Evolutionary conservation across 2,113 vertebrate species (phyloP).

Genomic region (Callipepla squamata): DNA sequence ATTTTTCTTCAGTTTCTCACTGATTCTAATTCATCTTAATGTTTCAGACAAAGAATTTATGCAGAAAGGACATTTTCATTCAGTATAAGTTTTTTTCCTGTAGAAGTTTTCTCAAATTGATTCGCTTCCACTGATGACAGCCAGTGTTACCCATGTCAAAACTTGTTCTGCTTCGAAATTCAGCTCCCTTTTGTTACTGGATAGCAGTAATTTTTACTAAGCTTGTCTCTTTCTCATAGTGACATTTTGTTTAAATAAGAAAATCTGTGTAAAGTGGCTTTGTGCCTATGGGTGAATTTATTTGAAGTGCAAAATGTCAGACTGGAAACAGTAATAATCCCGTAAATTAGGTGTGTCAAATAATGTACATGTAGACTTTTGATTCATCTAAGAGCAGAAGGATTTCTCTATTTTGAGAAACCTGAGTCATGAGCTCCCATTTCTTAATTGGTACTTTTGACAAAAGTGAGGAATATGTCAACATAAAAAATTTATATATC

Average conservation of each 20-base stretch:
- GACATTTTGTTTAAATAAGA: constrained; percentile 72
- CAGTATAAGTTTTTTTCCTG: neutral
- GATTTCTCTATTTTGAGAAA: constrained; percentile 53
- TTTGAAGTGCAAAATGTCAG: constrained; percentile 74
- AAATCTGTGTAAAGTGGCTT: constrained; percentile 68
- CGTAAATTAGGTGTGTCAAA: constrained; percentile 57
- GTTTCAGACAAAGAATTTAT: neutral
- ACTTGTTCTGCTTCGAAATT: neutral
- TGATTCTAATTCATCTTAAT: neutral
- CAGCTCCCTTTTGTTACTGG: neutral
- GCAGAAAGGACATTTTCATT: neutral
- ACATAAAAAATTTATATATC: constrained; percentile 35
- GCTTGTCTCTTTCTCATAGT: constrained; percentile 33
- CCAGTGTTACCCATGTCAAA: constrained; percentile 2
- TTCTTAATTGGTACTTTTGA: constrained; percentile 42
- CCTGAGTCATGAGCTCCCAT: constrained; percentile 28
- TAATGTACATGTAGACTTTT: constrained; percentile 65
- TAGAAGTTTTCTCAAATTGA: neutral
- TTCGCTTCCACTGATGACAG: neutral
- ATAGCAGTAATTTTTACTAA: constrained; percentile 22
- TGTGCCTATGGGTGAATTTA: constrained; percentile 68
- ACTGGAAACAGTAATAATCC: constrained; percentile 60
- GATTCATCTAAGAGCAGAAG: constrained; percentile 53
- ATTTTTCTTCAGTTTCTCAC: neutral
- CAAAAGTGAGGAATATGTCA: constrained; percentile 30